phyloP scores from a whole-genome alignment of 2,113 vertebrate genomes.

The Corythornis madagascariensis region DNA sequence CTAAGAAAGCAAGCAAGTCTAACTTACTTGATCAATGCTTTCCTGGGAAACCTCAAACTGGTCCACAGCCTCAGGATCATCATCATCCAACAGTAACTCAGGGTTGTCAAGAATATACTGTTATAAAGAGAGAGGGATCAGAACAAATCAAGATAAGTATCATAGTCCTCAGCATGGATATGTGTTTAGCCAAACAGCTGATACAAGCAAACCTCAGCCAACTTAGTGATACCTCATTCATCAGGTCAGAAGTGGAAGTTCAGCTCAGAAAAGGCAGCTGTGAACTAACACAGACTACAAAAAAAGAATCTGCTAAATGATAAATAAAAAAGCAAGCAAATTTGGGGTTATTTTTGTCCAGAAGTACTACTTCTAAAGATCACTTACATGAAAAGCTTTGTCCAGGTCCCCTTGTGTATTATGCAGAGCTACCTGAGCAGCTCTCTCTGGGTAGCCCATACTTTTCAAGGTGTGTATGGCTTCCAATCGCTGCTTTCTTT shows the following conservation, averaged over 20 bases:
- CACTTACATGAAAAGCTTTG: constrained; percentile 79
- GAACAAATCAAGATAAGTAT: background rate
- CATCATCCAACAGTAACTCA: constrained; percentile 56
- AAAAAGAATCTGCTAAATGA: background rate
- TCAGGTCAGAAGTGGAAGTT: background rate
- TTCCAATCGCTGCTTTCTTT: constrained; percentile 76
- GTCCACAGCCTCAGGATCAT: constrained; percentile 36
- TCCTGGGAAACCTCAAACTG: constrained; percentile 73
- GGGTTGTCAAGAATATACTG: constrained; percentile 77
- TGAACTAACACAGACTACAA: background rate
- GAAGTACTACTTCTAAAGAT: background rate
- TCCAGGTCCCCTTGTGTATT: constrained; percentile 81
- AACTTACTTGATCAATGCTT: constrained; percentile 75
- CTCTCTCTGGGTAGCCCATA: constrained; percentile 84
- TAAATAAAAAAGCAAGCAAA: too few species aligned
- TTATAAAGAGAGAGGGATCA: background rate
- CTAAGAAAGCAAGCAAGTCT: background rate
- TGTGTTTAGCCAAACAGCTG: background rate
- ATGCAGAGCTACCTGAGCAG: constrained; percentile 83
- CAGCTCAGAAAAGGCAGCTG: background rate
- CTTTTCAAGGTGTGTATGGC: constrained; percentile 76
- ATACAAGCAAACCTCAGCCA: background rate
- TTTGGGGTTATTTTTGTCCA: background rate
- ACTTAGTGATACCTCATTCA: background rate
- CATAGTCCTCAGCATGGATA: rapidly evolving